These are phyloP conservation scores for Nothura maculosa DNA, from an alignment of 2,797 vertebrate species.

Conservation along the genomic window DNA sequence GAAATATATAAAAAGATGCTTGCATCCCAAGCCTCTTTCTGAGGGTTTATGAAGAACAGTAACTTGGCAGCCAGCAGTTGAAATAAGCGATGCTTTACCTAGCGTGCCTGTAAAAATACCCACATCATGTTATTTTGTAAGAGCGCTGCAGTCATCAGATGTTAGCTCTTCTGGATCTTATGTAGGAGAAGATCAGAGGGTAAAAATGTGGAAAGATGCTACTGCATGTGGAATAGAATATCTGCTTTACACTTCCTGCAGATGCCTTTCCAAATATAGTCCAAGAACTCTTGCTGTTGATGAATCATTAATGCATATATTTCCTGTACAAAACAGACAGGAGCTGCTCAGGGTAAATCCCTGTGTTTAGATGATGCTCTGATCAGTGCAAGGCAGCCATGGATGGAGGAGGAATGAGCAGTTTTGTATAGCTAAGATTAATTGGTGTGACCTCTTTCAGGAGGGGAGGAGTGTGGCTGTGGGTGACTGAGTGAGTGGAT, in stretches of 20 bases:
- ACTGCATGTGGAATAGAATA: not conserved
- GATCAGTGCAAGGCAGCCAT: not conserved
- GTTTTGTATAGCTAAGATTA: not conserved
- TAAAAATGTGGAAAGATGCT: rapidly evolving
- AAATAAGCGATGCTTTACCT: not conserved
- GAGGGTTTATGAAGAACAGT: not conserved
- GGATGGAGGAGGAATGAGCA: not conserved
- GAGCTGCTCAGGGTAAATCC: not conserved
- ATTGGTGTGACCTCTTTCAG: not conserved
- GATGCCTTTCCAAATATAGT: not conserved
- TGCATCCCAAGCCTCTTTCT: not conserved
- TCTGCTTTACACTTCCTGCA: not conserved
- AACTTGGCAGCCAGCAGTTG: not conserved
- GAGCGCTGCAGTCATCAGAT: not conserved
- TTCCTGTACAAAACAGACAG: not conserved
- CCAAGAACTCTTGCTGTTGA: not conserved
- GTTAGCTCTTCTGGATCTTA: not conserved
- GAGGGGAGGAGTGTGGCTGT: not conserved
- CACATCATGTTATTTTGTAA: not conserved
- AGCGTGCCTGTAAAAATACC: not conserved
- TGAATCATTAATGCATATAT: not conserved
- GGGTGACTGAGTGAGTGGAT: not conserved
- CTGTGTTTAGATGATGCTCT: not conserved
- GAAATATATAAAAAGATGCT: not conserved
- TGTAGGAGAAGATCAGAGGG: not conserved